These are phyloP conservation scores for Ursus arctos DNA, from an alignment of 2,113 vertebrate genomes.

Conservation along the genomic window DNA sequence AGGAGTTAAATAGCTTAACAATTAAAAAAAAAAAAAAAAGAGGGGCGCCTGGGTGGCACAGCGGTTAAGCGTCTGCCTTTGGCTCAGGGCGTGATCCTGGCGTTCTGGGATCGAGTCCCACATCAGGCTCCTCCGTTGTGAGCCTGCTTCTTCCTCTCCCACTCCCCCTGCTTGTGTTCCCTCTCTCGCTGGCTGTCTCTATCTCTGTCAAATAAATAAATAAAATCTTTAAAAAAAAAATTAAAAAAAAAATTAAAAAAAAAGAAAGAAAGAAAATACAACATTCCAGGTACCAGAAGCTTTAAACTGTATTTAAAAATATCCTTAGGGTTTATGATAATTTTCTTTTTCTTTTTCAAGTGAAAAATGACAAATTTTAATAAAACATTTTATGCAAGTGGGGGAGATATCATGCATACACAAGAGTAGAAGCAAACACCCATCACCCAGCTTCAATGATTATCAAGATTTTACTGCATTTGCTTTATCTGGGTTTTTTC, in stretches of 20 bases:
- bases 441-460: neutral
- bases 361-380: neutral
- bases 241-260: neutral
- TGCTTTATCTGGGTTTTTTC: neutral
- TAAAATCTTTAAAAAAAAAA: neutral
- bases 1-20: neutral
- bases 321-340: fast-evolving
- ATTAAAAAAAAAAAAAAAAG: neutral
- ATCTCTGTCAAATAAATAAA: too few relatives aligned
- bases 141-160: too few relatives aligned
- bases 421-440: neutral
- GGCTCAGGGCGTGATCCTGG: too few relatives aligned
- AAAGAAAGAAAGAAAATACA: neutral
- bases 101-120: too few relatives aligned
- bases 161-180: too few relatives aligned
- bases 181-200: too few relatives aligned
- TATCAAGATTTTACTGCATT: neutral
- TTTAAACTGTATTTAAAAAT: neutral
- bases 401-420: neutral
- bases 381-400: neutral
- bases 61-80: too few relatives aligned
- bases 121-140: too few relatives aligned
- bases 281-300: neutral
- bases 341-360: neutral
- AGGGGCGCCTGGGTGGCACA: too few relatives aligned